phyloP scores from a whole-genome alignment of 2,888 invertebrate species.

The Pecten maximus region DNA sequence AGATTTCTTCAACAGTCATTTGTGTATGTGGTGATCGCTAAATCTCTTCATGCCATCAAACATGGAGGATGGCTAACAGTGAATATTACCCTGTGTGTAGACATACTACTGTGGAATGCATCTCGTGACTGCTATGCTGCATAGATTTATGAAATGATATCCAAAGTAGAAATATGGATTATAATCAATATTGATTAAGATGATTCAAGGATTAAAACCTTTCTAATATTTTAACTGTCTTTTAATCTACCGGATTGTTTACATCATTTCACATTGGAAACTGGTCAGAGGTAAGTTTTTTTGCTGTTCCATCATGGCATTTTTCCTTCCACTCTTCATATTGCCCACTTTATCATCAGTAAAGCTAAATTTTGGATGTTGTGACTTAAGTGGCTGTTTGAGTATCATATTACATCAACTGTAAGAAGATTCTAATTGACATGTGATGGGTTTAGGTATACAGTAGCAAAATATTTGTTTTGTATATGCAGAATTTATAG shows the following conservation, averaged over 20 bases:
- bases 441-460: neutral
- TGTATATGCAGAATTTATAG: neutral
- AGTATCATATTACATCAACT: neutral
- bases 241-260: neutral
- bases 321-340: neutral
- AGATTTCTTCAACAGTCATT: neutral
- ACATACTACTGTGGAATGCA: neutral
- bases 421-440: neutral
- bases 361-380: neutral
- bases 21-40: neutral
- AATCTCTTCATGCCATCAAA: neutral
- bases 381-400: neutral
- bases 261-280: neutral
- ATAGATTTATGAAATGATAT: neutral
- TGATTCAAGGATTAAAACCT: neutral
- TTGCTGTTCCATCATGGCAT: neutral
- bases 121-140: neutral
- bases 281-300: neutral
- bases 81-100: neutral
- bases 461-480: neutral
- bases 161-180: neutral
- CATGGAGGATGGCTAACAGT: constrained; percentile 8
- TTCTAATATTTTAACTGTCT: neutral
- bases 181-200: neutral
- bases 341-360: neutral